These are phyloP conservation scores for Philereme vetulata DNA, from an alignment of 2,888 invertebrate genomes.

Conservation along the genomic window DNA sequence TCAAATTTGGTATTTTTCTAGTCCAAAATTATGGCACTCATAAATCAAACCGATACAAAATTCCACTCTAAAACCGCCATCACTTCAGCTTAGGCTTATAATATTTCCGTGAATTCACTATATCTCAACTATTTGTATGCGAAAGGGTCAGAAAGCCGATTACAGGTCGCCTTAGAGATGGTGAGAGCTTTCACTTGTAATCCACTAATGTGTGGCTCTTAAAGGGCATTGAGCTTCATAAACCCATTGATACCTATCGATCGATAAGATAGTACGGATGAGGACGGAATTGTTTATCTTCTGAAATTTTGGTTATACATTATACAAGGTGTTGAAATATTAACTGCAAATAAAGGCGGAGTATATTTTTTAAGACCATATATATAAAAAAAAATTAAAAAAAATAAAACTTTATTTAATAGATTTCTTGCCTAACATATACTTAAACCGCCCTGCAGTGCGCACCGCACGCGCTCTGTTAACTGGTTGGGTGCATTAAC, in stretches of 20 bases:
- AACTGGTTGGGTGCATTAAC: too few species aligned
- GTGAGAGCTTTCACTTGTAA: slow-evolving; percentile 73
- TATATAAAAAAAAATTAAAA: too few species aligned
- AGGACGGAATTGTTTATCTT: too few species aligned
- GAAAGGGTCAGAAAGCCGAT: slow-evolving; percentile 76
- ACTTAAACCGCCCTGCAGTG: too few species aligned
- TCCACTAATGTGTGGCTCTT: slow-evolving; percentile 73
- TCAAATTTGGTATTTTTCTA: neutral
- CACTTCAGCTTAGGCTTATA: slow-evolving; percentile 29
- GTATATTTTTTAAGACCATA: too few species aligned
- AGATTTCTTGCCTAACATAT: too few species aligned
- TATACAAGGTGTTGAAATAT: too few species aligned
- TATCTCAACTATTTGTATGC: slow-evolving; percentile 32
- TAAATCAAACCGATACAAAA: slow-evolving; percentile 15
- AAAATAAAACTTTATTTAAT: too few species aligned
- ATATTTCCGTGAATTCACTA: slow-evolving; percentile 22
- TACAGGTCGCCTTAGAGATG: slow-evolving; percentile 69
- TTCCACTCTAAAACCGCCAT: slow-evolving; percentile 19
- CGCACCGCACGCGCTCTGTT: too few species aligned
- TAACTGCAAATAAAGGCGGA: too few species aligned
- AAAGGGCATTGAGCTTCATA: slow-evolving; percentile 48
- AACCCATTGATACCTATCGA: slow-evolving; percentile 40
- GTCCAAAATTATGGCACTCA: neutral
- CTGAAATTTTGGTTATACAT: too few species aligned
- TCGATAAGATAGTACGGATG: slow-evolving; percentile 30